Evolutionary conservation across 2,888 invertebrate species (phyloP), one percentile per base, ranked within the genome.

Genomic region (Dinocampus coccinellae): DNA sequence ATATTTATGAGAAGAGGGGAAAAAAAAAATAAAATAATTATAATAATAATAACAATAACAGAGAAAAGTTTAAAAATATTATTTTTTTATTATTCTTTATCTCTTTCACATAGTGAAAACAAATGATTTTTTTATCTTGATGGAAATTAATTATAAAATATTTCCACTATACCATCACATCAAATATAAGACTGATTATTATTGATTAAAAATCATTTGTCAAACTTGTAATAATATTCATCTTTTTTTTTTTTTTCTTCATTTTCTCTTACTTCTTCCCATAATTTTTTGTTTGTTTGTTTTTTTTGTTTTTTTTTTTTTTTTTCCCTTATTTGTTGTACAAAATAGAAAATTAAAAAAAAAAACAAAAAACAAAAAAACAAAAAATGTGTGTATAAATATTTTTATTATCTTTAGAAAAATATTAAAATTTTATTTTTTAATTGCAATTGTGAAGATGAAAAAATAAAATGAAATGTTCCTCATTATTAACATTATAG

Each of bases 141-240:
- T 7, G 16, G 47, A n/a, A n/a, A 57, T 57, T n/a, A 26, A 16
- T n/a, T n/a, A n/a, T 52, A 10, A 16, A 39, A 47, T 64, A 64
- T 64, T 52, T 57, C 33, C 47, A 57, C n/a, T n/a, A 26, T 26
- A 70, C 58, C 70, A 70, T 64, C 64, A 64, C 64, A 70, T 65
- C 58, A 47, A 65, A 58, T 57, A 70, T 66, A 61, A 70, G 70
- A 70, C 70, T 70, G 70, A 70, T 61, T 65, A 36, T 61, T 70
- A 61, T n/a, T 36, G 26, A 52, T 47, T 26, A 9, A 36, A 29
- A 70, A 65, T 34, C 52, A 70, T 53, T 61, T 60, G 26, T 26
- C 42, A 4, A 57, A 65, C 65, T 55, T 52, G 61, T 60, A 70
- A 70, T 70, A 66, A 60, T 57, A 36, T 58, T 64, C 22, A 52